Evolutionary conservation across 2,888 invertebrate genomes (phyloP).

Genomic region (Ischnura elegans): DNA sequence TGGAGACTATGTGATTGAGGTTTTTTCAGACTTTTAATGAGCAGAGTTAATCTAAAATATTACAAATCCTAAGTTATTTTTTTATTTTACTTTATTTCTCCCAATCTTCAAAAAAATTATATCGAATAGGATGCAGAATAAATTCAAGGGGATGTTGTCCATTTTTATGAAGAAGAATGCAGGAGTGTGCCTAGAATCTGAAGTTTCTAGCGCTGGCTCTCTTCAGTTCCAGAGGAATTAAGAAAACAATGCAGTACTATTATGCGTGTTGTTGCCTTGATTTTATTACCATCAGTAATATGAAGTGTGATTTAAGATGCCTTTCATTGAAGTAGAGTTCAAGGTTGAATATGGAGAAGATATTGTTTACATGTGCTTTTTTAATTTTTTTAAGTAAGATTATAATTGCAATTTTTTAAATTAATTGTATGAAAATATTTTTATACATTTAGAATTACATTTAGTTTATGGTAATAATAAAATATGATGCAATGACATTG

Average conservation of each 20-base stretch:
- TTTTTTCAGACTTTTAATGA: slow-evolving; percentile 42
- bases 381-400: not conserved
- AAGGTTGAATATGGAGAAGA: slow-evolving; percentile 45
- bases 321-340: slow-evolving; percentile 66
- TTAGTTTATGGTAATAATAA: not conserved
- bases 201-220: slow-evolving; percentile 53
- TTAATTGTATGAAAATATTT: not conserved
- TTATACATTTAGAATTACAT: not conserved
- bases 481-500: not conserved
- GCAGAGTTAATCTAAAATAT: slow-evolving; percentile 41
- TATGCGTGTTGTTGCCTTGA: slow-evolving; percentile 65
- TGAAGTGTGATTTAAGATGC: slow-evolving; percentile 66
- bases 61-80: slow-evolving; percentile 27
- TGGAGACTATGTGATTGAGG: slow-evolving; percentile 46
- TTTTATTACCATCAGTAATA: slow-evolving; percentile 61
- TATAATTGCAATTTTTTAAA: not conserved
- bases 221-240: slow-evolving; percentile 49
- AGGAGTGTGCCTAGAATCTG: slow-evolving; percentile 35
- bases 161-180: slow-evolving; percentile 14
- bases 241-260: slow-evolving; percentile 30
- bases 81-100: slow-evolving; percentile 33
- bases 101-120: slow-evolving; percentile 47
- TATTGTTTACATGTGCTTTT: not conserved
- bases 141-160: slow-evolving; percentile 18
- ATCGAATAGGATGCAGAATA: slow-evolving; percentile 42